A percentile compares a stretch with the other conserved stretches of the same genome.
These are phyloP conservation scores for Bostrychus sinensis DNA, from an alignment of 2,113 vertebrate species.

Conservation along the genomic window DNA sequence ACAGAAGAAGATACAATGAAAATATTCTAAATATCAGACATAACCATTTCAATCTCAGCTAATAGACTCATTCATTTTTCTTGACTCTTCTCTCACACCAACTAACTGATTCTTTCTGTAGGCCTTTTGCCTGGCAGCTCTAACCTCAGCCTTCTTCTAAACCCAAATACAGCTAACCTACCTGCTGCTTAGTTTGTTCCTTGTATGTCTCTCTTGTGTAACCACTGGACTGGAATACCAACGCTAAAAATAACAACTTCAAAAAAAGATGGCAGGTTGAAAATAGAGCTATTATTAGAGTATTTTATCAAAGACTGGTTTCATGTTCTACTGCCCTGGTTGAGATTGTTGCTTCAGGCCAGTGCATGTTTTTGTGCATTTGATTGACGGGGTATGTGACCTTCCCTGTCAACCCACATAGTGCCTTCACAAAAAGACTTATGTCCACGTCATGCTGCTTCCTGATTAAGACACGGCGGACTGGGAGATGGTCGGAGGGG, in stretches of 20 bases:
- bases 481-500: conserved; percentile 6
- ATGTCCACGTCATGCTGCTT: conserved; percentile 41
- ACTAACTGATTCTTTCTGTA: too few species aligned
- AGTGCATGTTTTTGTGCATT: conserved; percentile 10
- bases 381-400: conserved; percentile 51
- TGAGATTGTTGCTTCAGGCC: neutral
- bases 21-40: too few species aligned
- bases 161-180: too few species aligned
- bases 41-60: too few species aligned
- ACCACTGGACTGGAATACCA: too few species aligned
- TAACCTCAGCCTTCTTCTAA: too few species aligned
- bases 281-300: neutral
- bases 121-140: too few species aligned
- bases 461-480: conserved; percentile 44
- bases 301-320: neutral
- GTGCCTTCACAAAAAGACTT: conserved; percentile 51
- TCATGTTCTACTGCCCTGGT: neutral
- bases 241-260: too few species aligned
- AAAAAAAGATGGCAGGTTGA: neutral
- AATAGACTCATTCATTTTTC: too few species aligned
- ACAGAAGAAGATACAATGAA: too few species aligned
- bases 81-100: neutral
- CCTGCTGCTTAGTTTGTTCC: too few species aligned
- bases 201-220: too few species aligned
- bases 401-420: conserved; percentile 46